Conservation (phyloP, 2,797 vertebrate genomes). For the Hirundo rustica region DNA sequence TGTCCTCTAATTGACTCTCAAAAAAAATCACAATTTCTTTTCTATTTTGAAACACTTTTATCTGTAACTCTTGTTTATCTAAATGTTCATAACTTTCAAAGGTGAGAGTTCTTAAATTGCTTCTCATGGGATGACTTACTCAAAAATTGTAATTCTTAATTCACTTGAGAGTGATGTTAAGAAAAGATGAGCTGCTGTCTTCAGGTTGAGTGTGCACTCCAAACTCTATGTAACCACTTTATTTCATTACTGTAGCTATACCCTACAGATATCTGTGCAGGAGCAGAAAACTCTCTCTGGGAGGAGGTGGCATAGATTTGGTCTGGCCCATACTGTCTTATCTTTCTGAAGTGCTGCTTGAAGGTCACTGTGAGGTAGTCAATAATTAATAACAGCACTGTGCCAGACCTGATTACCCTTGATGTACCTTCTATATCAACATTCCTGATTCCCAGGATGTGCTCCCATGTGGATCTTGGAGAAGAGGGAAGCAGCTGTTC, state of each 20-base stretch:
- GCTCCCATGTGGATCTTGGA: neutral
- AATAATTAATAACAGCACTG: neutral
- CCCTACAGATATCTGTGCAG: neutral
- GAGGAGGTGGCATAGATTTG: neutral
- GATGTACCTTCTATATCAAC: neutral
- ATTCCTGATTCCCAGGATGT: neutral
- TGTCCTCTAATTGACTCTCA: neutral
- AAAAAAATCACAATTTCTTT: neutral
- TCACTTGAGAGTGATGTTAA: rapidly evolving
- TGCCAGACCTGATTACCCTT: neutral
- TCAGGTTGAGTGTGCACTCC: neutral
- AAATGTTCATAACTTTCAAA: neutral
- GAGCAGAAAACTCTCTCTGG: neutral
- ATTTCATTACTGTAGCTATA: neutral
- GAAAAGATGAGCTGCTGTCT: neutral
- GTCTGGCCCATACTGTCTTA: neutral
- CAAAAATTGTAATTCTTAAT: neutral
- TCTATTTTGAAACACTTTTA: neutral
- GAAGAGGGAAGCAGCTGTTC: neutral
- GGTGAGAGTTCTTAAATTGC: neutral
- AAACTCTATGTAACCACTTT: neutral
- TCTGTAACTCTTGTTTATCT: neutral
- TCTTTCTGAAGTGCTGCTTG: neutral
- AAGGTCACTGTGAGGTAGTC: neutral
- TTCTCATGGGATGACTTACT: neutral